phyloP scores from a whole-genome alignment of 1,140 invertebrate genomes.

The Thalassaphorura encarpata region DNA sequence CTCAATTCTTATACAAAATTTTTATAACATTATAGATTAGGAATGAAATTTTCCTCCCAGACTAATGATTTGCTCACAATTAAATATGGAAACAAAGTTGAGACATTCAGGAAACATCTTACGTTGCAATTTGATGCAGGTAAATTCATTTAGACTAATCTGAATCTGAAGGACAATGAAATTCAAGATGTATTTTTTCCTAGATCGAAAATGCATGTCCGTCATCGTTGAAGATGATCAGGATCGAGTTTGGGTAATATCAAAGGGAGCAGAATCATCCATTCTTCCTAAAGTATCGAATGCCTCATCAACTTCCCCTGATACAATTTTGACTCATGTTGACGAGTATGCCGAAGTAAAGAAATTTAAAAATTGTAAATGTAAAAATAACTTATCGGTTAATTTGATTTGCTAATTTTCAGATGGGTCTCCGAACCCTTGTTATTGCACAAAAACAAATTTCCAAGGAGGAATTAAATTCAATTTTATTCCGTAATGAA shows the following conservation, averaged over 20 bases:
- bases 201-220: slow-evolving; percentile 56
- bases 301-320: slow-evolving; percentile 39
- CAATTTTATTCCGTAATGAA: background rate
- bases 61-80: slow-evolving; percentile 44
- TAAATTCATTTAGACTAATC: background rate
- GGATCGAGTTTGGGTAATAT: slow-evolving; percentile 54
- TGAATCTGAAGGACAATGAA: background rate
- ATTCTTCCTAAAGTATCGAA: slow-evolving; percentile 49
- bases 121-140: slow-evolving; percentile 51
- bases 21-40: slow-evolving; percentile 43
- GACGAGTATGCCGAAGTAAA: background rate
- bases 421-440: background rate
- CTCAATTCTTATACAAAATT: slow-evolving; percentile 28
- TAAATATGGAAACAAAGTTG: slow-evolving; percentile 36
- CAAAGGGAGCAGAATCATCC: slow-evolving; percentile 70
- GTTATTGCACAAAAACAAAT: background rate
- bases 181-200: slow-evolving; percentile 47
- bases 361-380: background rate
- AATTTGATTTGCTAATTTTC: too few species aligned
- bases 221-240: slow-evolving; percentile 46
- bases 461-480: background rate
- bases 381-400: background rate
- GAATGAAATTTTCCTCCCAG: slow-evolving; percentile 55
- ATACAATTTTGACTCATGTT: slow-evolving; percentile 36
- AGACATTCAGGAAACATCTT: slow-evolving; percentile 39